phyloP scores from a whole-genome alignment of 2,888 invertebrate genomes.

The Malacosoma neustria region DNA sequence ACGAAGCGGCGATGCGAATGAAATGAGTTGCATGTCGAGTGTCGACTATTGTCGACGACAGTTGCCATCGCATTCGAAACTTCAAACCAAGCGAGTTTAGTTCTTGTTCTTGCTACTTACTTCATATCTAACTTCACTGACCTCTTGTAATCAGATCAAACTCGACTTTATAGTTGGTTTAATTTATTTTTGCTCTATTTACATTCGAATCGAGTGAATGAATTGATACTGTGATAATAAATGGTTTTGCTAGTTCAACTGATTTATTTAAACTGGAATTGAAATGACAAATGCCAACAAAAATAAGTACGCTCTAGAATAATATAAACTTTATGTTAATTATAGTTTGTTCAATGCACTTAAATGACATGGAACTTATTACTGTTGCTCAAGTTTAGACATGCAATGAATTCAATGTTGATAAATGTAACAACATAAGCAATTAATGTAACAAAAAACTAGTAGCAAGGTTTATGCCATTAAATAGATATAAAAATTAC shows the following conservation, averaged over 20 bases:
- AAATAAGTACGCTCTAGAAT: no score
- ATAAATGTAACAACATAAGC: no score
- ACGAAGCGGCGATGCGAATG: neutral
- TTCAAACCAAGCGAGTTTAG: neutral
- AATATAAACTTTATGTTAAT: no score
- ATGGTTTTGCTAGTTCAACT: neutral
- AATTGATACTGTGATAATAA: neutral
- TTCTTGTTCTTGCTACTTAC: neutral
- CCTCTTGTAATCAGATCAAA: neutral
- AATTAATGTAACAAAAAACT: no score
- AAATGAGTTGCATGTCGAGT: neutral
- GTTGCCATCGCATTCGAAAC: neutral
- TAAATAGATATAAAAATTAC: no score
- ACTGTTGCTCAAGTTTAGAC: no score
- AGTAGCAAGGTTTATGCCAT: no score
- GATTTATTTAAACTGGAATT: no score
- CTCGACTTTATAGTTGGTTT: neutral
- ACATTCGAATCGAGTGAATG: neutral
- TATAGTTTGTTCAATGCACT: no score
- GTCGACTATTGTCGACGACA: neutral
- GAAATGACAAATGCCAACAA: no score
- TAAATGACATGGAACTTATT: no score
- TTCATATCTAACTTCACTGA: neutral
- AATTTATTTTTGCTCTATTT: neutral
- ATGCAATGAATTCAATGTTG: no score